Base-by-base conservation (phyloP, 2,888 invertebrate genomes). In the Dastarcus helophoroides region DNA sequence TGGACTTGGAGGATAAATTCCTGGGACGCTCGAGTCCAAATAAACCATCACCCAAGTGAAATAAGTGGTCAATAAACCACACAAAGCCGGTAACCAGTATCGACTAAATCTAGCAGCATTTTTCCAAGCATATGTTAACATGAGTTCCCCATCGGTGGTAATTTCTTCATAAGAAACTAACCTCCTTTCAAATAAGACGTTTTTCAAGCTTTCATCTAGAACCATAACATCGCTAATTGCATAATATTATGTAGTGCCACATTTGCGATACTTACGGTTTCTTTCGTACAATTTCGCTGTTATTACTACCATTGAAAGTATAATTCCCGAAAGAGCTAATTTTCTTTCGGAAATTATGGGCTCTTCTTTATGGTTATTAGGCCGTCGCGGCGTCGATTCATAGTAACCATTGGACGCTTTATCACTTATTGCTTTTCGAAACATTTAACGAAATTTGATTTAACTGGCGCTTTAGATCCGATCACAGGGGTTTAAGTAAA, bases 21-120 rank as follows among this genome's bases (percentile, higher is more conserved):
- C 75, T 1, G 75, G 74, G 26, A 67, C 59, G 42, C 62, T 62
- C 35, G 74, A 75, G 51, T 75, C 75, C 43, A 72, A 60, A 53
- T 72, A 76, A 12, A 74, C 66, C 44, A 75, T 65, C 33, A 63
- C 57, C 63, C 71, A 73, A 4, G 68, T 68, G 41, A 73, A 66
- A 41, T 64, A 56, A n/a, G 67, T 63, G 29, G 67, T 55, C 3
- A 63, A 44, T 8, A 67, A 37, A 3, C 74, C 73, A 51, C 67
- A 67, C 3, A 60, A 8, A 3, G 48, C 33, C 6, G 62, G 60
- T 26, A 62, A 40, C 56, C 60, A 58, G 36, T 58, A 35, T 16
- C 42, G 41, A 39, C 60, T 59, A 35, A 51, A 56, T 38, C 44
- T 49, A 14, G 56, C 42, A 14, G 49, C 50, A 21, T 48, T 54